Evolutionary conservation across 2,888 invertebrate genomes (phyloP).

Genomic region (Dexiosoma caninum): DNA sequence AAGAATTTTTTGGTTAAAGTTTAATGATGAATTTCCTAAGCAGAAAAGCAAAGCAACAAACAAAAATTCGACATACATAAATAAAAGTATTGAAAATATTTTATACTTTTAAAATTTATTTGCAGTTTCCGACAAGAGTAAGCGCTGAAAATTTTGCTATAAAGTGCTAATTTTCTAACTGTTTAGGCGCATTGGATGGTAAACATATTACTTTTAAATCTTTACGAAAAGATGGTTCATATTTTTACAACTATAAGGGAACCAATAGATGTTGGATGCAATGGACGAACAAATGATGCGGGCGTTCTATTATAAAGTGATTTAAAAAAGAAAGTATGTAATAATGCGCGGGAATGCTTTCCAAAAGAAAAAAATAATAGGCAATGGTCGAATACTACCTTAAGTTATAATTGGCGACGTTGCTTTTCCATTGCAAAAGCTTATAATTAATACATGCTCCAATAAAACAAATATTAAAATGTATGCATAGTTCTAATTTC

Average conservation of each 20-base stretch:
- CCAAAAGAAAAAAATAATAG: conserved; percentile 32
- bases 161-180: conserved; percentile 40
- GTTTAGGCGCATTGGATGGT: conserved; percentile 16
- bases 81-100: no score
- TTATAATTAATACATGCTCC: neutral
- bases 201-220: conserved; percentile 17
- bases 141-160: conserved; percentile 20
- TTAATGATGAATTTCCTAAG: no score
- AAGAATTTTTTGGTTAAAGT: no score
- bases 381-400: conserved; percentile 42
- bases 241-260: no score
- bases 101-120: neutral
- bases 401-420: conserved; percentile 55
- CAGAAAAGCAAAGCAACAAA: no score
- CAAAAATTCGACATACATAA: no score
- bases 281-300: conserved; percentile 28
- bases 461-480: no score
- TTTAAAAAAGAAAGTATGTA: conserved; percentile 20
- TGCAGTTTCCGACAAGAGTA: neutral
- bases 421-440: conserved; percentile 51
- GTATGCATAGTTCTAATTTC: no score
- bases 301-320: conserved; percentile 35
- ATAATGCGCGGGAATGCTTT: conserved; percentile 1
- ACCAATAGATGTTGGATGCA: conserved; percentile 45
- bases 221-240: no score